A percentile compares a stretch with the other conserved stretches of the same genome.
These are phyloP conservation scores for Dryobota labecula DNA, from an alignment of 2,888 invertebrate genomes.

Conservation along the genomic window DNA sequence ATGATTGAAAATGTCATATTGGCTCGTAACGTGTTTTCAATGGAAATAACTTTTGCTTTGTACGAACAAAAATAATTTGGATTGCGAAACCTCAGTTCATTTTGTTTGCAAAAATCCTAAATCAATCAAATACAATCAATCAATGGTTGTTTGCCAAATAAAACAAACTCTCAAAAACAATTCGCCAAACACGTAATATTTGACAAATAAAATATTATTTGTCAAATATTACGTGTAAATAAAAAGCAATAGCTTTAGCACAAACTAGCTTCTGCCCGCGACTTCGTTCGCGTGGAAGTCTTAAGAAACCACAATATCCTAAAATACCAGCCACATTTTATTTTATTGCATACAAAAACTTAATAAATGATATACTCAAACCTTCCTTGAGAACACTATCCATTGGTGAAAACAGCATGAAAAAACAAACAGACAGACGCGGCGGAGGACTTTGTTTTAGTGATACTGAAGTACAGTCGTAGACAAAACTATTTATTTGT, in stretches of 20 bases:
- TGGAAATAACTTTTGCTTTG: background rate
- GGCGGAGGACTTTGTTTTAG: too few species aligned
- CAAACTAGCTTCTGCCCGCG: too few species aligned
- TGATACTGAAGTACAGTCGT: slow-evolving; percentile 30
- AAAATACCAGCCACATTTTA: too few species aligned
- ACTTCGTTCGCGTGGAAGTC: too few species aligned
- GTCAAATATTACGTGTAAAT: too few species aligned
- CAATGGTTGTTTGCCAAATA: slow-evolving; percentile 6
- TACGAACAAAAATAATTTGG: background rate
- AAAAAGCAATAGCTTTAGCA: too few species aligned
- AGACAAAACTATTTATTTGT: slow-evolving; percentile 24
- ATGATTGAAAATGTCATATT: background rate
- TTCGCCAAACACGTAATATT: background rate
- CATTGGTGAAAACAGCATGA: too few species aligned
- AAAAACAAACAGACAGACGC: too few species aligned
- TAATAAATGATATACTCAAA: too few species aligned
- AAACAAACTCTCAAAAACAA: background rate
- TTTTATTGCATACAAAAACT: too few species aligned
- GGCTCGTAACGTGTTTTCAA: background rate
- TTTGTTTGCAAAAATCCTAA: slow-evolving; percentile 5
- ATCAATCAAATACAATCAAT: slow-evolving; percentile 3
- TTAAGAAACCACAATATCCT: too few species aligned
- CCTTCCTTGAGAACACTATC: too few species aligned
- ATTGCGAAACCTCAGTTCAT: background rate
- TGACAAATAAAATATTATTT: slow-evolving; percentile 13